Conservation (phyloP, 2,797 vertebrate genomes). For the Argentina silus region DNA sequence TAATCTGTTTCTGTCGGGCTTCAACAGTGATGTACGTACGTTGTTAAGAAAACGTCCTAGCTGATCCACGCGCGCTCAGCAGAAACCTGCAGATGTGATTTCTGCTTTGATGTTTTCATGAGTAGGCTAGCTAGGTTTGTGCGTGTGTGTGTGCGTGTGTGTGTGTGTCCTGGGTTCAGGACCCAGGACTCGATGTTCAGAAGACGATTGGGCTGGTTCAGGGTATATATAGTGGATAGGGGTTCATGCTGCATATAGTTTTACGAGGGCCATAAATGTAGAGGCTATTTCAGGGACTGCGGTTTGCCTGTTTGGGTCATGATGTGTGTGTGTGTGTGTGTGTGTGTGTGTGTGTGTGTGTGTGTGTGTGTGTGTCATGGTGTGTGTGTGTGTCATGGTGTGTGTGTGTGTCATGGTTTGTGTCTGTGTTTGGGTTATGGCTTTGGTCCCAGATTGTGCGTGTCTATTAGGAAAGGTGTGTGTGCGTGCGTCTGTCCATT, state of each 20-base stretch:
- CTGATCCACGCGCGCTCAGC: slow-evolving; percentile 6
- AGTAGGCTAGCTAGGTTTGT: not conserved
- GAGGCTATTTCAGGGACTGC: slow-evolving; percentile 53
- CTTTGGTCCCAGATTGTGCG: too few species aligned
- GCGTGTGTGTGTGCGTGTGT: not conserved
- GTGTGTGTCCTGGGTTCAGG: not conserved
- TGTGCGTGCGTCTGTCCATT: too few species aligned
- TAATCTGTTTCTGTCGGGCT: too few species aligned
- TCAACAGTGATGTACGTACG: too few species aligned
- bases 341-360: slow-evolving; percentile 2
- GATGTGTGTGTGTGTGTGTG: slow-evolving; percentile 16
- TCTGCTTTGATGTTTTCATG: slow-evolving; percentile 13
- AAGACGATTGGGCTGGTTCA: slow-evolving; percentile 23
- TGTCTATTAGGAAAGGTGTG: too few species aligned
- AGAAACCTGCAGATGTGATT: slow-evolving; percentile 26
- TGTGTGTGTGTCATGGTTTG: too few species aligned
- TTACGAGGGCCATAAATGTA: slow-evolving; percentile 49
- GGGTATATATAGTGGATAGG: slow-evolving; percentile 51
- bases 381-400: too few species aligned
- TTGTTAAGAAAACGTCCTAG: too few species aligned
- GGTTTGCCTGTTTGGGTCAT: slow-evolving; percentile 41
- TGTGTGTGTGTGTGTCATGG: too few species aligned
- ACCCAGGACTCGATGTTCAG: not conserved
- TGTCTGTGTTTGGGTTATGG: slow-evolving; percentile 39
- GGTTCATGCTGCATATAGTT: slow-evolving; percentile 54